A percentile compares a stretch with the other conserved stretches of the same genome.
These are phyloP conservation scores for Thalassarche chlororhynchos DNA, from an alignment of 2,113 vertebrate genomes.

Conservation along the genomic window DNA sequence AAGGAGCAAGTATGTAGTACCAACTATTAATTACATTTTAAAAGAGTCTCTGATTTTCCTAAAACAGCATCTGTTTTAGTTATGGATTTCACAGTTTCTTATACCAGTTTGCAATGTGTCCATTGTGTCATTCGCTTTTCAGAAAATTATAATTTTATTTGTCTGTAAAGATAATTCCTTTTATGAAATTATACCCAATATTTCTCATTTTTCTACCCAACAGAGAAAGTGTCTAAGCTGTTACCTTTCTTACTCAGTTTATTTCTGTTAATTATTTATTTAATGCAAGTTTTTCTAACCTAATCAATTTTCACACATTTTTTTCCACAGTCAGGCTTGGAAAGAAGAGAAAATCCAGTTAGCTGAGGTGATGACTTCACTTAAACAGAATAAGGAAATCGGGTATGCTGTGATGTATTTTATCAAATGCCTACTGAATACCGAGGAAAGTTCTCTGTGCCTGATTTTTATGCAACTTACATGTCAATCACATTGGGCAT, in stretches of 20 bases:
- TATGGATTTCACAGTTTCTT: neutral
- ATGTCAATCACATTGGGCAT: neutral
- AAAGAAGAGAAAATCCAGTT: neutral
- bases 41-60: neutral
- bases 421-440: neutral
- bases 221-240: neutral
- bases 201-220: neutral
- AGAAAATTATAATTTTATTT: neutral
- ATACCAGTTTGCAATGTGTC: neutral
- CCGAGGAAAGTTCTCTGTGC: neutral
- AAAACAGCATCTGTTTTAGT: neutral
- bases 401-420: constrained; percentile 2
- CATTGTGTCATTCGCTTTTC: neutral
- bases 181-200: neutral
- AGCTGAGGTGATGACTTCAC: neutral
- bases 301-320: constrained; percentile 10
- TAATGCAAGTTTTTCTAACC: neutral
- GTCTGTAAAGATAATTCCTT: neutral
- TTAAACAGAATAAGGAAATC: constrained; percentile 6
- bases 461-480: neutral
- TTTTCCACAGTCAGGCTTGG: neutral
- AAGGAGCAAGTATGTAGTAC: neutral
- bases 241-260: neutral
- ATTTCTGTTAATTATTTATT: constrained; percentile 33
- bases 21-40: neutral